Base-by-base conservation (phyloP, 2,113 vertebrate species). In the Clarias batrachus region DNA sequence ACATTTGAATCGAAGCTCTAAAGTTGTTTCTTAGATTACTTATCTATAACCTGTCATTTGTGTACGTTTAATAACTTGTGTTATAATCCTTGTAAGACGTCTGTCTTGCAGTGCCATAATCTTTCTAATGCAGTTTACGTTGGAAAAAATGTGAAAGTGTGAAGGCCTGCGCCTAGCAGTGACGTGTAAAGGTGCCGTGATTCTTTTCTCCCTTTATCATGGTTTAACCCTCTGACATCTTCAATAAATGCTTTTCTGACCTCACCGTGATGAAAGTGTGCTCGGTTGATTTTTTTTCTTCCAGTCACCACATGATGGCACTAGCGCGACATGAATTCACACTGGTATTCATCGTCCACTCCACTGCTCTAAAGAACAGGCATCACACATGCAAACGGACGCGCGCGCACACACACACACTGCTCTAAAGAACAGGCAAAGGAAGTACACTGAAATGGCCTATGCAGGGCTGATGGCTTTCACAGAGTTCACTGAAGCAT, bases 1-100 rank as follows among this genome's bases (percentile, higher is more conserved):
- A 87, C 89, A 88, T 88, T 90, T 82, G 68, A 88, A 88, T 81
- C 83, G 74, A 79, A 84, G 82, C 80, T 78, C 78, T 62, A 76
- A 85, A 83, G 70, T 81, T 57, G 37, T 86, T 88, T 84, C 48
- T 57, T 81, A 79, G 83, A 83, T 81, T 82, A 71, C 27, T 80
- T n/a, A 76, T 82, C 63, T 85, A 85, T 74, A 68, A 73, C 83
- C 83, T 60, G 76, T 70, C 66, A 88, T 83, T 88, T 90, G 81
- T 89, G 87, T 89, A 83, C 60, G 56, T 87, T 89, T 89, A 87
- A 86, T 88, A 90, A 79, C 84, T 86, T 84, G 54, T 83, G 84
- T 89, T 88, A 81, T 88, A 90, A 48, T 84, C 85, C 84, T 90
- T 87, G 87, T 88, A 90, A 84, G 86, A 85, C 86, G 76, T 86